A percentile compares a stretch with the other conserved stretches of the same genome.
Evolutionary conservation across 2,888 invertebrate species (phyloP).

Genomic region (Atherix ibis): DNA sequence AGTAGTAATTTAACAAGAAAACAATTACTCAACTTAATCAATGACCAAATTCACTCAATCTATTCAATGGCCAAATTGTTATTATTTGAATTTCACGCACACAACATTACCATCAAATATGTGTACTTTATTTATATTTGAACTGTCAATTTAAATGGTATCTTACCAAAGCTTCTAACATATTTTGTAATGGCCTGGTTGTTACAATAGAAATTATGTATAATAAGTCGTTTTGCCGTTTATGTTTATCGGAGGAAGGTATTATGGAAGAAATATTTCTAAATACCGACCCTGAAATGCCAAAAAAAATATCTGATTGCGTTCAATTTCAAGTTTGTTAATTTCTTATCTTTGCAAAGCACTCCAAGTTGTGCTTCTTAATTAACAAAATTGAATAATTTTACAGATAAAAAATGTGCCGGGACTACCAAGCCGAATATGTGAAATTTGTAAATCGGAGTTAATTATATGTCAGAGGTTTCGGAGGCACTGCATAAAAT

Average conservation of each 20-base stretch:
- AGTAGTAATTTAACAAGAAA: too few relatives aligned
- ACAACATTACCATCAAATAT: too few relatives aligned
- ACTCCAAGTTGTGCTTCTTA: background rate
- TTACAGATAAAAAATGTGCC: conserved; percentile 4
- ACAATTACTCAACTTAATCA: too few relatives aligned
- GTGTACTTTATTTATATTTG: too few relatives aligned
- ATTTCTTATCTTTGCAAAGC: background rate
- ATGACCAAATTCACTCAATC: too few relatives aligned
- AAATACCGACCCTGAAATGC: conserved; percentile 2
- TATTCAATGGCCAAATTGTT: too few relatives aligned
- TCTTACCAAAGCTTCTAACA: too few relatives aligned
- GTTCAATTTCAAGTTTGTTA: conserved; percentile 8
- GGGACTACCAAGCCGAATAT: conserved; percentile 9
- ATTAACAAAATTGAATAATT: background rate
- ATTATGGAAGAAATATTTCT: conserved; percentile 8
- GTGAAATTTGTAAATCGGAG: conserved; percentile 13
- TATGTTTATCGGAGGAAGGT: conserved; percentile 10
- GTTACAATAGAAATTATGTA: too few relatives aligned
- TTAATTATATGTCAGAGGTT: conserved; percentile 10
- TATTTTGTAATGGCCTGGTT: too few relatives aligned
- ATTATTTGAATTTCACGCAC: too few relatives aligned
- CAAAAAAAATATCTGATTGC: conserved; percentile 8
- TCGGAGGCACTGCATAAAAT: conserved; percentile 8
- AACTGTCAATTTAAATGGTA: too few relatives aligned
- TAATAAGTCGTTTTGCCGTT: conserved; percentile 3